Percentiles rank a stretch among this genome's conserved stretches.
Conservation (phyloP, 1,140 invertebrate species). For the Sitophilus oryzae region DNA sequence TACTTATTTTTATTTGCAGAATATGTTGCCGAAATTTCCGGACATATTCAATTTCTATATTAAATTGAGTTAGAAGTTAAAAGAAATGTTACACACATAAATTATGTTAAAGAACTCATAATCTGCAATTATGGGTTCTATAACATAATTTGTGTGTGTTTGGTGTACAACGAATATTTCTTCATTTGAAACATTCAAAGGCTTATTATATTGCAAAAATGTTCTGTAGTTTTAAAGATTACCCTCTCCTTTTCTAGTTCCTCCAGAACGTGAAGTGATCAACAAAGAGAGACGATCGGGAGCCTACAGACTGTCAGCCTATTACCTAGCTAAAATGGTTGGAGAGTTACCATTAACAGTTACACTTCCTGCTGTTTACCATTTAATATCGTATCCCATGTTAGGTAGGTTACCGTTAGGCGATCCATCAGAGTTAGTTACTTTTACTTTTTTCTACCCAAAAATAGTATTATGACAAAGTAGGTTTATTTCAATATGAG, state of each 20-base stretch:
- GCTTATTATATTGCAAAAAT: background rate
- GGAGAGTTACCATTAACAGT: slow-evolving; percentile 75
- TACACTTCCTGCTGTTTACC: slow-evolving; percentile 72
- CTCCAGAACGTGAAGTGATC: slow-evolving; percentile 74
- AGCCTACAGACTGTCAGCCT: slow-evolving; percentile 76
- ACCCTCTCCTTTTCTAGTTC: slow-evolving; percentile 54
- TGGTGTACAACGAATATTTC: background rate
- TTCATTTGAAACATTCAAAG: slow-evolving; percentile 5
- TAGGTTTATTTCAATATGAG: no score
- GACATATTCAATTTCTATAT: no score
- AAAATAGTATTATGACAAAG: no score
- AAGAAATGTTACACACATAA: no score
- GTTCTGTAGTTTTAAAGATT: background rate
- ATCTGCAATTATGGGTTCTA: no score
- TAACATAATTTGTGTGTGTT: no score
- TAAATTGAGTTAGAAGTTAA: no score
- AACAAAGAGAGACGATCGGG: slow-evolving; percentile 78
- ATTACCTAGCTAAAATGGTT: slow-evolving; percentile 81
- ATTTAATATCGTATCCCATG: slow-evolving; percentile 75
- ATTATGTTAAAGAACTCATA: no score
- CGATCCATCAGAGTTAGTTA: no score
- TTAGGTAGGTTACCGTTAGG: slow-evolving; percentile 54
- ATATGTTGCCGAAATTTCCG: no score
- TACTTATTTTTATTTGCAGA: no score
- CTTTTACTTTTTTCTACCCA: no score